Evolutionary conservation across 2,113 vertebrate species (phyloP).

Genomic region (Agelaius phoeniceus): DNA sequence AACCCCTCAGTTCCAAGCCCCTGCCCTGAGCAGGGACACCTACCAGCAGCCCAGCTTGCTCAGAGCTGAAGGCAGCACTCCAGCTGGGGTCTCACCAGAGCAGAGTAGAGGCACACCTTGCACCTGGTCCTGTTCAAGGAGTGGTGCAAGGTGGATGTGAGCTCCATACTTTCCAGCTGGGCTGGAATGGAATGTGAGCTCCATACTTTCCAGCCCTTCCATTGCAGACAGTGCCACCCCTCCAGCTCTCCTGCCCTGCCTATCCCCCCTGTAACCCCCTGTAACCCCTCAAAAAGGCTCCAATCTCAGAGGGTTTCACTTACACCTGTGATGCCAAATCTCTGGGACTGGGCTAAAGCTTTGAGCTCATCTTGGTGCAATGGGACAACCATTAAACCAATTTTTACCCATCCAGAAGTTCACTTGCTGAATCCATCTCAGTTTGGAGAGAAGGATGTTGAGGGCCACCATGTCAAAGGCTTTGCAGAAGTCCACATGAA

Average conservation of each 20-base stretch:
- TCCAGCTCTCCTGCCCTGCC: background rate
- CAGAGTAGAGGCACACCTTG: background rate
- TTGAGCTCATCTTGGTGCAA: background rate
- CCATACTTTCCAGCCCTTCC: background rate
- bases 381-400: background rate
- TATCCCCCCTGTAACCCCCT: fast-evolving
- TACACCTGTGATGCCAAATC: background rate
- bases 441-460: background rate
- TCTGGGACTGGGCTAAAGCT: background rate
- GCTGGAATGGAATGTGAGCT: too few species aligned
- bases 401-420: background rate
- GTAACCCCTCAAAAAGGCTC: background rate
- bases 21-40: background rate
- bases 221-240: fast-evolving
- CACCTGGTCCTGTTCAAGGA: background rate
- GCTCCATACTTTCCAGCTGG: background rate
- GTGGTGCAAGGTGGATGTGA: too few species aligned
- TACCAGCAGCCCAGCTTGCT: too few species aligned
- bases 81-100: background rate
- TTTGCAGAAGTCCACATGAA: background rate
- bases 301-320: background rate
- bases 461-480: background rate
- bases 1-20: fast-evolving
- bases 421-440: background rate
- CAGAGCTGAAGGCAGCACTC: too few species aligned